Evolutionary conservation across 2,113 vertebrate species (phyloP), one percentile per base, ranked within the genome.

Genomic region (Ranitomeya variabilis): DNA sequence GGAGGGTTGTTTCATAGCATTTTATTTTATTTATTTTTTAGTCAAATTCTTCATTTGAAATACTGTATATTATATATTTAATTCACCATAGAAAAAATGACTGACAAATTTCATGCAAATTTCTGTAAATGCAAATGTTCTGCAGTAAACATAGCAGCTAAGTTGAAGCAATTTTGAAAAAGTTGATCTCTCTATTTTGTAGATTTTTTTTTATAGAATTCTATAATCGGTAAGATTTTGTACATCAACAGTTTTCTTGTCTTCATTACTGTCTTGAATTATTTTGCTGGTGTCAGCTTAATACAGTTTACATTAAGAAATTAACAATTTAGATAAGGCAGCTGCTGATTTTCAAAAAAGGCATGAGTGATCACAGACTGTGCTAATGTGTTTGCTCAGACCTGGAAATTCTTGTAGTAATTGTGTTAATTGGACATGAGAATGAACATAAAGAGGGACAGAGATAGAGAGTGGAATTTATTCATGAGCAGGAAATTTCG

Each of bases 301-400:
- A 60, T n/a, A 67, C 83, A 74, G 55, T 76, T 1, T 26, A 59
- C 54, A 54, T 73, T 74, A 23, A 55, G 15, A 74, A 31, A 74
- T 85, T 74, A 74, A 15, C 83, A 85, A 85, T 74, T 85, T 71
- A 69, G 82, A 69, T 84, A 67, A 84, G 64, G 51, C 45, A 31
- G 23, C 83, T 55, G 52, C 51, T 66, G 69, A 76, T 86, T 57
- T 45, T 86, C 51, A 77, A 52, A 77, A 45, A 78, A 80, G 86
- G 77, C 62, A 57, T 87, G 62, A 55, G 77, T 76, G 87, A 83
- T 83, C 80, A 57, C 87, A 88, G 79, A 45, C 87, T 82, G 66
- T 82, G 86, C 77, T 83, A 88, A 83, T 88, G 80, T 88, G 69
- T 88, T 88, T 83, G 55, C 87, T 55, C 67, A 83, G 87, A 64